Conservation (phyloP, 2,888 invertebrate species). For the Microchrysa polita region DNA sequence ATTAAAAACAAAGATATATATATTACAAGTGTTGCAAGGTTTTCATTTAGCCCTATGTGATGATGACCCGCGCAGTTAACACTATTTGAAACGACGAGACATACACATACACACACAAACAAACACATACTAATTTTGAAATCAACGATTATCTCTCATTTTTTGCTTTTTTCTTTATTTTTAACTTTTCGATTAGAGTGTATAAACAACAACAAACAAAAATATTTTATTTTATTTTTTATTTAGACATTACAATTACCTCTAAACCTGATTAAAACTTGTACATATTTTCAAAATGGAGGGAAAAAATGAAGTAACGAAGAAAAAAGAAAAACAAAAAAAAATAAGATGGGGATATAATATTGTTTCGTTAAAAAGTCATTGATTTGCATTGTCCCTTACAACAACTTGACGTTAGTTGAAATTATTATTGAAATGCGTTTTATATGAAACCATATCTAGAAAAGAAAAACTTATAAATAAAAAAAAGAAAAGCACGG, state of each 20-base stretch:
- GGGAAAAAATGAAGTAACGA: neutral
- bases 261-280: constrained; percentile 12
- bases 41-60: constrained; percentile 15
- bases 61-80: too few species aligned
- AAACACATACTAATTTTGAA: constrained; percentile 12
- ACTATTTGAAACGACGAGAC: neutral
- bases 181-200: constrained; percentile 14
- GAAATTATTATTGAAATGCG: neutral
- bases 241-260: constrained; percentile 13
- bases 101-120: too few species aligned
- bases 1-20: neutral
- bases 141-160: constrained; percentile 16
- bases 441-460: constrained; percentile 3
- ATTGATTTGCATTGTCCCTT: constrained; percentile 7
- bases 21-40: neutral
- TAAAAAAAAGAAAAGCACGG: neutral
- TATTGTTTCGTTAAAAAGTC: neutral
- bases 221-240: neutral
- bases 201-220: too few species aligned
- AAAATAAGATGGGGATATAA: constrained; percentile 7
- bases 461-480: constrained; percentile 23
- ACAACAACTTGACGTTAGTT: constrained; percentile 2
- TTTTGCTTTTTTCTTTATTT: neutral
- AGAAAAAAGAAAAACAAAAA: neutral
- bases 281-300: constrained; percentile 12